These are phyloP conservation scores for Pomatorhinus ruficollis DNA, from an alignment of 2,113 vertebrate species.

Conservation along the genomic window DNA sequence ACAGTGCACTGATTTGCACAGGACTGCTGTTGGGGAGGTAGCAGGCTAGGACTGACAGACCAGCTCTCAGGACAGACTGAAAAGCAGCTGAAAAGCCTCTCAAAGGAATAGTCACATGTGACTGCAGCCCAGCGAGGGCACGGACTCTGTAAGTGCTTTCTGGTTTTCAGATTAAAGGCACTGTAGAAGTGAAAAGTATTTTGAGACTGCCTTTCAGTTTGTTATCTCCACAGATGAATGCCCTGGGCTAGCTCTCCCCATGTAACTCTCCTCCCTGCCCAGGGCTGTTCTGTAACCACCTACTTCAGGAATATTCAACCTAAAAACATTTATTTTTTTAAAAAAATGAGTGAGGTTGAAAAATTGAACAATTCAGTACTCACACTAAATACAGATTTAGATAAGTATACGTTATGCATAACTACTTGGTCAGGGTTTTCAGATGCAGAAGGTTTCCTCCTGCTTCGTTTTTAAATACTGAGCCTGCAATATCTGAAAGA, in stretches of 20 bases:
- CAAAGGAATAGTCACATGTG: background rate
- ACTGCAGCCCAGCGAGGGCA: background rate
- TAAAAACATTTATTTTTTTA: background rate
- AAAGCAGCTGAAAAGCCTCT: background rate
- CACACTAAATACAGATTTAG: background rate
- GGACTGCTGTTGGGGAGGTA: background rate
- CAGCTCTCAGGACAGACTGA: background rate
- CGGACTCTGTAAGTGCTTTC: background rate
- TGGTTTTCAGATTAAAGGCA: background rate
- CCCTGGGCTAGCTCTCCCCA: background rate
- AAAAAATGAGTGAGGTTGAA: background rate
- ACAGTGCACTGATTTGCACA: background rate
- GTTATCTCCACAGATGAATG: background rate
- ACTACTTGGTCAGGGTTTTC: background rate
- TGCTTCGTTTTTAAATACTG: background rate
- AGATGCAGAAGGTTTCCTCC: background rate
- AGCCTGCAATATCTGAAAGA: background rate
- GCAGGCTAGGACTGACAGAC: background rate
- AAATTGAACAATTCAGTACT: background rate
- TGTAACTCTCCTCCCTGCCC: background rate
- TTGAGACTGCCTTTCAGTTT: background rate
- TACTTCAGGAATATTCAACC: background rate
- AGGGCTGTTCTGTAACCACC: background rate
- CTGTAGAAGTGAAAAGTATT: background rate
- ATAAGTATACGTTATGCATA: background rate